Evolutionary conservation across 2,888 invertebrate genomes (phyloP), one percentile per base, ranked within the genome.

Genomic region (Plagiodera versicolora): DNA sequence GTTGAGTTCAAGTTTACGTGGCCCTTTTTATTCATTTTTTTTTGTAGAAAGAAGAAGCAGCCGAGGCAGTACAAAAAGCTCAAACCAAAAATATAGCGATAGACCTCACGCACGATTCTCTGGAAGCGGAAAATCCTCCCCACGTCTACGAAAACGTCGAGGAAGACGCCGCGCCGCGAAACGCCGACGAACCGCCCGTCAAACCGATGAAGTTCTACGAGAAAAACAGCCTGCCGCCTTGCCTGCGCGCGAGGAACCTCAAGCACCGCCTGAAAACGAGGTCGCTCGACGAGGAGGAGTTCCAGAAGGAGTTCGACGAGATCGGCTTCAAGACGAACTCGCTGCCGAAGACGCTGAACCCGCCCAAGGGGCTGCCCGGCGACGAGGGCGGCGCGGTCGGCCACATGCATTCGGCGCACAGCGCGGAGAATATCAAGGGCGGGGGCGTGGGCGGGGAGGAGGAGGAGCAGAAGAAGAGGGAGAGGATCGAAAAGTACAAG

Each of bases 401-500:
- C 35, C 69, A 72, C 16, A 66, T 79, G 3, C 79, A 79, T 54
- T 59, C 77, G 53, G 67, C 77, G 3, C 79, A 80, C 61, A 77
- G 78, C 61, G 69, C 63, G 8, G 78, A 79, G 48, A 77, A 77
- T 59, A 60, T 73, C 6, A n/a, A 39, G 39, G 39, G 39, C 9
- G 32, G 10, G 39, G 6, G n/a, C n/a, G n/a, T 3, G n/a, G 14
- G n/a, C 2, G 14, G 39, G 14, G 67, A 70, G 24, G 73, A 76
- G n/a, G 74, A 76, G 57, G 76, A 76, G 47, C 74, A 75, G 59
- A 78, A 89, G 18, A 89, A 90, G 71, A 82, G 94, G 49, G 94
- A 94, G 74, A 81, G 94, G 48, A 93, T 95, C 66, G 94, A 95
- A 79, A 90, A 91, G 76, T 95, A 94, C 77, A 95, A 95, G 80